Percentiles rank a stretch among this genome's conserved stretches.
These are phyloP conservation scores for Hemibagrus wyckioides DNA, from an alignment of 2,113 vertebrate species.

Conservation along the genomic window DNA sequence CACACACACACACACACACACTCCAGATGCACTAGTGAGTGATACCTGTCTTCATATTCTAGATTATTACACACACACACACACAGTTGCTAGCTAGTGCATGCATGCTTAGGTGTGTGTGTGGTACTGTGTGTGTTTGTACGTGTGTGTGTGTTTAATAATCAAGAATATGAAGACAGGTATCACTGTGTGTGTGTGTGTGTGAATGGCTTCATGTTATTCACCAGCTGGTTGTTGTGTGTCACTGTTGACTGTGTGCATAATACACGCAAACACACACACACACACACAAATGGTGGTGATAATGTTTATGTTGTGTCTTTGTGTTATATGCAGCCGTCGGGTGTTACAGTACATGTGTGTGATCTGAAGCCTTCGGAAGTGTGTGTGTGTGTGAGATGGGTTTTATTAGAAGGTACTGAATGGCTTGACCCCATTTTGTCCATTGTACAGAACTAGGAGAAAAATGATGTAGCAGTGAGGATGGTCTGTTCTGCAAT, in stretches of 20 bases:
- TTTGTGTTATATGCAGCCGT: background rate
- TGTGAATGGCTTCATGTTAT: background rate
- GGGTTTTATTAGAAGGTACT: background rate
- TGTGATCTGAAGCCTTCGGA: background rate
- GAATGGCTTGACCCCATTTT: background rate
- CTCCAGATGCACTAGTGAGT: too few species aligned
- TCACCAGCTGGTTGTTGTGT: conserved; percentile 52
- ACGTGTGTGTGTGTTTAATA: too few species aligned
- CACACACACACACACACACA: conserved; percentile 28
- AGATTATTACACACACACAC: too few species aligned
- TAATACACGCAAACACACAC: background rate
- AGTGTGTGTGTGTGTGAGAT: background rate
- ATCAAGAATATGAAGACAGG: too few species aligned
- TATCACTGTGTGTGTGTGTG: too few species aligned
- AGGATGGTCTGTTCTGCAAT: background rate
- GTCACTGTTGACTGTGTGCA: background rate
- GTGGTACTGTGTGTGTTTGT: background rate
- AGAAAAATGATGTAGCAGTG: background rate
- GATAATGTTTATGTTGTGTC: background rate
- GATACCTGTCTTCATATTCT: too few species aligned
- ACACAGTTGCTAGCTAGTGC: background rate
- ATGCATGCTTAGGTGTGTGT: background rate
- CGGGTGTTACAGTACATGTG: background rate
- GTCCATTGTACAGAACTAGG: background rate
- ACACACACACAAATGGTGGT: background rate